Base-by-base conservation (phyloP, 2,888 invertebrate species). In the Diarsia dahlii region DNA sequence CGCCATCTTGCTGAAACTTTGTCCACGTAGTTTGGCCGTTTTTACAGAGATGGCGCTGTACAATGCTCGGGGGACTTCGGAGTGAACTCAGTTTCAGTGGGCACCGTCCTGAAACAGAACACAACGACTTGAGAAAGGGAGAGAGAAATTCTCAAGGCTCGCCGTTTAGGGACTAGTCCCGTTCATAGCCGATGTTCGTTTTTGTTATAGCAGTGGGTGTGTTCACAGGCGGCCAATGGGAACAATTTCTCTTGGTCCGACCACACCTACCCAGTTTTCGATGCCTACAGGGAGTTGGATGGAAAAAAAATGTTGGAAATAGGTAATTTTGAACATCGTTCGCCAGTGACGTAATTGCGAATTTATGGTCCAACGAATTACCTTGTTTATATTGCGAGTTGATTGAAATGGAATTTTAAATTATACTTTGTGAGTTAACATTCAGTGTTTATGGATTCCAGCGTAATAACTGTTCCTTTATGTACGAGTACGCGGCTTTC, bases 271-370 rank as follows among this genome's bases (percentile, higher is more conserved):
- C 91, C 91, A 90, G 94, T 95, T 95, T 93, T 93, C 92, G 91
- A 94, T 96, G 96, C 96, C 96, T 96, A 96, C 96, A 89, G 96
- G 96, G 96, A 96, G 85, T 96, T 95, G 93, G 86, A 92, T 91
- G 92, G 90, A 93, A 95, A 95, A 90, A 95, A 94, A 92, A 79
- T 95, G 94, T 94, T 95, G 91, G 94, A 93, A 93, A 94, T 95
- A 94, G 94, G 96, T 95, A 96, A 96, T 96, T 95, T 94, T 92
- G 93, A 92, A 94, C 91, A 91, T 93, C 93, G 93, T 95, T 94
- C 90, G 91, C 91, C 92, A 92, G 94, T 93, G 93, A 94, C 92
- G 93, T 95, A 96, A 96, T 95, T 94, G 94, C 91, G 88, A 92
- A 92, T 95, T 95, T 95, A 95, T 93, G 92, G 89, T 90, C 87